Conservation (phyloP, 2,113 vertebrate genomes). For the Brachyhypopomus gauderio region DNA sequence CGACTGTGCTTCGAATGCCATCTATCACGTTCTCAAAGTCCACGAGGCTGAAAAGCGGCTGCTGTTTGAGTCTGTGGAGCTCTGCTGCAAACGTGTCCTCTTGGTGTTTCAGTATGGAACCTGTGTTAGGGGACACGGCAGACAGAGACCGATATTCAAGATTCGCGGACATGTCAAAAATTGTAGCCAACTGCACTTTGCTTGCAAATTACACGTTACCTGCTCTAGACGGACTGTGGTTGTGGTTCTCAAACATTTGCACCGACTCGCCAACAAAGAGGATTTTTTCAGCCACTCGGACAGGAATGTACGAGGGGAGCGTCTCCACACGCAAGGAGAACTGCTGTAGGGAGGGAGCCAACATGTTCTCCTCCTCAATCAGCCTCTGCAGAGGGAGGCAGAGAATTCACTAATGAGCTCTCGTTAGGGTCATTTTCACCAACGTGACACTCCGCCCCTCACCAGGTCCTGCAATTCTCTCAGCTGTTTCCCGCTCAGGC, state of each 20-base stretch:
- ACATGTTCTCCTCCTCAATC: slow-evolving; percentile 97
- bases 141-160: not conserved
- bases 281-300: slow-evolving; percentile 96
- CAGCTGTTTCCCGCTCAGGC: slow-evolving; percentile 93
- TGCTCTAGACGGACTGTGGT: slow-evolving; percentile 87
- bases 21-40: slow-evolving; percentile 96
- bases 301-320: slow-evolving; percentile 94
- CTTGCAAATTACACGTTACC: slow-evolving; percentile 68
- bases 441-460: slow-evolving; percentile 38
- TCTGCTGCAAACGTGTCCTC: slow-evolving; percentile 93
- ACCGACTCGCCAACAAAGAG: slow-evolving; percentile 97
- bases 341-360: slow-evolving; percentile 95
- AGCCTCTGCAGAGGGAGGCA: slow-evolving; percentile 77
- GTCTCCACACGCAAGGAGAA: slow-evolving; percentile 94
- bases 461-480: slow-evolving; percentile 95
- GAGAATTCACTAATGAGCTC: not conserved
- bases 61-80: slow-evolving; percentile 92
- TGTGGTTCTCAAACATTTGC: slow-evolving; percentile 99
- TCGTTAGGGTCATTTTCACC: not conserved
- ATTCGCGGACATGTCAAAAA: too few relatives aligned
- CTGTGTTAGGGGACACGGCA: slow-evolving; percentile 62
- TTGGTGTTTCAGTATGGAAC: slow-evolving; percentile 95
- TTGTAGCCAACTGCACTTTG: not conserved
- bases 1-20: slow-evolving; percentile 90
- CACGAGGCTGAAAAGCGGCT: slow-evolving; percentile 89